Percentiles rank a stretch among this genome's conserved stretches.
phyloP scores from a whole-genome alignment of 2,797 vertebrate genomes.

The Enteromius fasciolatus region DNA sequence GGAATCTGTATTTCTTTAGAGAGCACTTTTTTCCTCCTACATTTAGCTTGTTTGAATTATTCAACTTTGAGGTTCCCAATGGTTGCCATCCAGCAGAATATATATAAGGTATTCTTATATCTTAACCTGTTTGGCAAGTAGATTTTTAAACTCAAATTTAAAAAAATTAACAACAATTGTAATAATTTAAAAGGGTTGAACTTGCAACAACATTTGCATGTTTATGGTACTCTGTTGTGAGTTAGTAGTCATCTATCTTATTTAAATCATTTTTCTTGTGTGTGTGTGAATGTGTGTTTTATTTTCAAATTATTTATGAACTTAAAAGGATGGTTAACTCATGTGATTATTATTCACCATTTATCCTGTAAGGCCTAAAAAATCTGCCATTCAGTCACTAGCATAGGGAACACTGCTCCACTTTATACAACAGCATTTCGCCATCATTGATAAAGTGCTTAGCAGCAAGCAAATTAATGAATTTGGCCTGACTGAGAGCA shows the following conservation, averaged over 20 bases:
- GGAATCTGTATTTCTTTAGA: not conserved
- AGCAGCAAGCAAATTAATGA: conserved; percentile 79
- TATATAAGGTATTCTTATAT: not conserved
- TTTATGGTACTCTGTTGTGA: not conserved
- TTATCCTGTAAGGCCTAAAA: conserved; percentile 36
- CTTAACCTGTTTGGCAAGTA: not conserved
- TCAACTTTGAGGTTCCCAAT: not conserved
- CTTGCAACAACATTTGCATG: not conserved
- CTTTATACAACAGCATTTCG: conserved; percentile 72
- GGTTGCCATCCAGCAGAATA: not conserved
- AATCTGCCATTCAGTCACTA: conserved; percentile 28
- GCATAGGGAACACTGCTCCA: conserved; percentile 49
- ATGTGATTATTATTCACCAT: not conserved
- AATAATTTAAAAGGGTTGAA: not conserved
- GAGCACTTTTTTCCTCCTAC: not conserved
- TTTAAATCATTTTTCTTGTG: not conserved
- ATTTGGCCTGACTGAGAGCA: conserved; percentile 75
- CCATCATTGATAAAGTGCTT: conserved; percentile 81
- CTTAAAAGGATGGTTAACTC: not conserved
- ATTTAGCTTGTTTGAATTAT: conserved; percentile 10
- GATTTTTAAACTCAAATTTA: not conserved
- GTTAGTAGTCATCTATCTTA: not conserved
- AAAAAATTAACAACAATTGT: not conserved
- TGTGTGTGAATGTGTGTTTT: not conserved
- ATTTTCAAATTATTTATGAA: not conserved